Evolutionary conservation across 2,797 vertebrate species (phyloP), one percentile per base, ranked within the genome.

Genomic region (Australoheros facetus): DNA sequence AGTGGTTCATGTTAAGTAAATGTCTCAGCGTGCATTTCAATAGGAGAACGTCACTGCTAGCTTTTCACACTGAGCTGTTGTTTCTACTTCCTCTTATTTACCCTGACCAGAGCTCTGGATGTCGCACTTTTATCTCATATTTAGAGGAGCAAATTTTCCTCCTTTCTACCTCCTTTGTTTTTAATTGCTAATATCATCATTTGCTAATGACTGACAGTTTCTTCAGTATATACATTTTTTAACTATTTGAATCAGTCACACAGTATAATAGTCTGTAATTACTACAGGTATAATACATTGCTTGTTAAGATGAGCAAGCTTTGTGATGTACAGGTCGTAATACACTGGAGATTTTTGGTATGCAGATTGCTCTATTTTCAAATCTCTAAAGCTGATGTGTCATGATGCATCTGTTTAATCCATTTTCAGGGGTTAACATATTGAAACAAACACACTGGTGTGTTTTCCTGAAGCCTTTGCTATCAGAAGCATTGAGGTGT

Each of bases 391-490:
- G 42, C 26, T n/a, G 64, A 30, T n/a, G 45, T 26, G n/a, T 13
- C 45, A 32, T 55, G 19, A 37, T 26, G 13, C 10, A 56, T n/a
- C 21, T 11, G 28, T 66, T 82, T 75, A 51, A 62, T 75, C 30
- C 55, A 17, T 30, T 72, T 28, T 32, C 34, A 28, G 7, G 62
- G 48, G 69, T 73, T 71, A 78, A 39, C 75, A n/a, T 17, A 5
- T 42, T 28, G 28, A 79, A 56, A 80, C 56, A 69, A 73, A 81
- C 69, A 48, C 69, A 64, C 37, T 56, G 23, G 75, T 82, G 82
- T 3, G 70, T 86, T 81, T 80, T 70, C 53, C 71, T 84, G 75
- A 72, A 77, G 70, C 76, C 73, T 80, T 23, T 62, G 80, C 69
- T 51, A 56, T 71, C 62, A 66, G 32, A 76, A 14, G 66, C 56